A percentile compares a stretch with the other conserved stretches of the same genome.
Conservation (phyloP, 2,797 vertebrate genomes). For the Cygnus olor region DNA sequence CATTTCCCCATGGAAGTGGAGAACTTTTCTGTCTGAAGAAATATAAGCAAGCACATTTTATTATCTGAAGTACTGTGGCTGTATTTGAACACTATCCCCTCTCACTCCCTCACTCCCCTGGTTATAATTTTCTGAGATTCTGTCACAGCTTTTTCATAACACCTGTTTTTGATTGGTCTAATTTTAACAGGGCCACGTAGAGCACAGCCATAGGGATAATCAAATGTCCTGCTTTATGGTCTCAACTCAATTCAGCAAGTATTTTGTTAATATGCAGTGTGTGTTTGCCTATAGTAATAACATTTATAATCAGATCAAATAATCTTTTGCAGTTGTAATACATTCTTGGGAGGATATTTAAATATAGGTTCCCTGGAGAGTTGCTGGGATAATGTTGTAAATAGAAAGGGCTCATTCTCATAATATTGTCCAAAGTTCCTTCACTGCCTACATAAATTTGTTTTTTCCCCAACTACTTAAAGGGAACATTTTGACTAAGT, state of each 20-base stretch:
- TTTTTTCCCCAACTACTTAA: not conserved
- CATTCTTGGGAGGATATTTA: not conserved
- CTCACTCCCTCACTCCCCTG: fast-evolving
- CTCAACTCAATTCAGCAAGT: not conserved
- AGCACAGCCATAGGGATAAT: not conserved
- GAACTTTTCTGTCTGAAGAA: not conserved
- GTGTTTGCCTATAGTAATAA: not conserved
- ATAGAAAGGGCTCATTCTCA: not conserved
- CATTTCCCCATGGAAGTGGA: not conserved
- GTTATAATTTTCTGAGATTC: not conserved
- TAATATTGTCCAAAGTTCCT: not conserved
- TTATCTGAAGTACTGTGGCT: not conserved
- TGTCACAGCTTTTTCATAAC: not conserved
- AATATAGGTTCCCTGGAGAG: not conserved
- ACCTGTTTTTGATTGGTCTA: not conserved
- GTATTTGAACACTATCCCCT: not conserved
- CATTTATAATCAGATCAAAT: not conserved
- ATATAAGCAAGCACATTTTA: not conserved
- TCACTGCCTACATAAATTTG: not conserved
- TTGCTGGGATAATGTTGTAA: not conserved
- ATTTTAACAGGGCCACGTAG: not conserved
- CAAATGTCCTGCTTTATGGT: not conserved
- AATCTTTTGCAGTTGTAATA: not conserved
- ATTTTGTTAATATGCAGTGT: not conserved
- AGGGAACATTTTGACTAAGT: not conserved